A percentile compares a stretch with the other conserved stretches of the same genome.
Evolutionary conservation across 2,113 vertebrate genomes (phyloP).

Genomic region (Motacilla alba): DNA sequence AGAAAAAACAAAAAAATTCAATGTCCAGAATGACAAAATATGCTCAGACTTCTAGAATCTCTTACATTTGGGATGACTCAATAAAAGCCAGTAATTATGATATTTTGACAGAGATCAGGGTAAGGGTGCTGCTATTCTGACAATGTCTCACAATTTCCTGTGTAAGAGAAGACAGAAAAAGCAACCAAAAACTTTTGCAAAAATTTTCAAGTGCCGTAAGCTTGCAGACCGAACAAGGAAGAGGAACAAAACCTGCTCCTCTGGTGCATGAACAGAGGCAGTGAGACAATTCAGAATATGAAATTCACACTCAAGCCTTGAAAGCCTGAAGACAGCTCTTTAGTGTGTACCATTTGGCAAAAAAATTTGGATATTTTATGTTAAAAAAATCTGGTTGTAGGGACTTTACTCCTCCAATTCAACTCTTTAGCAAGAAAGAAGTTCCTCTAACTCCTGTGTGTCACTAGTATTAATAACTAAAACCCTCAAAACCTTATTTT

Average conservation of each 20-base stretch:
- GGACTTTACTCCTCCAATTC: background rate
- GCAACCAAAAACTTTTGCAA: background rate
- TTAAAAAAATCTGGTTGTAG: background rate
- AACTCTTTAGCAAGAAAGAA: background rate
- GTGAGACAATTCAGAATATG: background rate
- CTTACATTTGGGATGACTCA: background rate
- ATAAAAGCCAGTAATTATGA: background rate
- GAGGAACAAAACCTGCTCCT: background rate
- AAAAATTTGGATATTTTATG: background rate
- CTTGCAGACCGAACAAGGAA: background rate
- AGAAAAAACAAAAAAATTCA: background rate
- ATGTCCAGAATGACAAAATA: background rate
- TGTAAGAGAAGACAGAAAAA: background rate
- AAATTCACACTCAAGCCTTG: background rate
- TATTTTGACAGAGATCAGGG: background rate
- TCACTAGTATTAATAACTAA: background rate
- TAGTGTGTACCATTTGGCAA: background rate
- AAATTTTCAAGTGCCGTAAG: background rate
- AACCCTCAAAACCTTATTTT: background rate
- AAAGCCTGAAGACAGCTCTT: background rate
- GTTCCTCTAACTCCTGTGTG: background rate
- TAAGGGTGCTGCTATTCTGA: background rate
- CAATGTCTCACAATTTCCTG: constrained; percentile 2
- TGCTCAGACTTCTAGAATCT: background rate
- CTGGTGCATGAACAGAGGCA: background rate